Conservation (phyloP, 2,797 vertebrate species). For the Mycteria americana region DNA sequence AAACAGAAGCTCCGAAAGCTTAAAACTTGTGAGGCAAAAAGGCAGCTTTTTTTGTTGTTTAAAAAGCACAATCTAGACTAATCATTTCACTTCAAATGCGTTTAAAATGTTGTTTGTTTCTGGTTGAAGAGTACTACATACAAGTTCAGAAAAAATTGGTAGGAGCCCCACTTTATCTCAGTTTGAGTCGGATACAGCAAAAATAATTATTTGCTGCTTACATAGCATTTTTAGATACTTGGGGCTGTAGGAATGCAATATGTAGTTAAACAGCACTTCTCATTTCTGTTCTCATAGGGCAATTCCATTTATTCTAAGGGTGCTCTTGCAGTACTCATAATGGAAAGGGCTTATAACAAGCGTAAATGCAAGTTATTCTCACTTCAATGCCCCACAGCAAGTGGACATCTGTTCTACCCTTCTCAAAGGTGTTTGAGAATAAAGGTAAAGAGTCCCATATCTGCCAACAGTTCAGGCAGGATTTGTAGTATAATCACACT, state of each 20-base stretch:
- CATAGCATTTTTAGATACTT: not conserved
- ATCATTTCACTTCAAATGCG: not conserved
- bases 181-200: not conserved
- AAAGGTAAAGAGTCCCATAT: not conserved
- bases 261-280: not conserved
- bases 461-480: not conserved
- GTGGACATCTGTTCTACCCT: not conserved
- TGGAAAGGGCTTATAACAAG: not conserved
- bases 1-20: not conserved
- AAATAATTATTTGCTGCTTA: not conserved
- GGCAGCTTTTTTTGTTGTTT: not conserved
- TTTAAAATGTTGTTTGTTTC: not conserved
- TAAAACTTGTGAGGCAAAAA: not conserved
- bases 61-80: not conserved
- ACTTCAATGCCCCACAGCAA: not conserved
- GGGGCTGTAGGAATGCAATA: not conserved
- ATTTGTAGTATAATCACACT: not conserved
- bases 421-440: not conserved
- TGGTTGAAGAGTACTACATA: not conserved
- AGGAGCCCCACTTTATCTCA: not conserved
- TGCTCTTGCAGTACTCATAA: not conserved
- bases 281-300: not conserved
- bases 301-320: not conserved
- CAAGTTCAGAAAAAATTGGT: not conserved
- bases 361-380: not conserved